Base-by-base conservation (phyloP, 1,140 invertebrate genomes). In the Bombus balteatus region DNA sequence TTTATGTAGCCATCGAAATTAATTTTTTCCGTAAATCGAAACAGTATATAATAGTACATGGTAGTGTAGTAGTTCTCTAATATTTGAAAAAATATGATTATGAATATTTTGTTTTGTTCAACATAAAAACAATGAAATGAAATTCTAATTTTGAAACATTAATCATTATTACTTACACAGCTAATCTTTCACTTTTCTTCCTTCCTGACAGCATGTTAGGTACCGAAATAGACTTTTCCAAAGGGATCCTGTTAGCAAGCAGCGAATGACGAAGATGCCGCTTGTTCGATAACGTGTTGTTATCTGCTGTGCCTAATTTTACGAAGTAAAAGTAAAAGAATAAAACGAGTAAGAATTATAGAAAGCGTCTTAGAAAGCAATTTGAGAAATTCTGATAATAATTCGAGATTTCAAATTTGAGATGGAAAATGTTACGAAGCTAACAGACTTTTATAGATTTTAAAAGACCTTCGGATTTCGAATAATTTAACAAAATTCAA, bases 191-290 rank as follows among this genome's bases (percentile, higher is more conserved):
- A 72, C 96, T 94, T 90, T 97, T 98, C 89, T 97, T 97, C 10
- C 94, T 96, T 89, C 96, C 96, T 43, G 97, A 97, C 83, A 97
- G 97, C 85, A 98, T 97, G 91, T 98, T 97, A 1, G 98, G 98
- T 96, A 98, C 97, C 0, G 98, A 98, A 59, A 96, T 94, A 4
- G 97, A 97, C 93, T 98, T 98, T 90, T 97, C 97, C 41, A 98
- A 92, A 0, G 97, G 96, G 41, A 96, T 96, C 91, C 96, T 96
- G 82, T 94, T 96, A 15, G 76, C 82, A 22, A 94, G 66, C 39
- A 94, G 53, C 15, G 93, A 80, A 47, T 91, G 93, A 81, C 90
- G 93, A 62, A 92, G 81, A 81, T 90, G 93, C 75, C 70, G 89
- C 84, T 92, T 92, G 37, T 80, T 88, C 5, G 88, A 72, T 34